phyloP scores from a whole-genome alignment of 2,888 invertebrate genomes.

The Saturnia pavonia region DNA sequence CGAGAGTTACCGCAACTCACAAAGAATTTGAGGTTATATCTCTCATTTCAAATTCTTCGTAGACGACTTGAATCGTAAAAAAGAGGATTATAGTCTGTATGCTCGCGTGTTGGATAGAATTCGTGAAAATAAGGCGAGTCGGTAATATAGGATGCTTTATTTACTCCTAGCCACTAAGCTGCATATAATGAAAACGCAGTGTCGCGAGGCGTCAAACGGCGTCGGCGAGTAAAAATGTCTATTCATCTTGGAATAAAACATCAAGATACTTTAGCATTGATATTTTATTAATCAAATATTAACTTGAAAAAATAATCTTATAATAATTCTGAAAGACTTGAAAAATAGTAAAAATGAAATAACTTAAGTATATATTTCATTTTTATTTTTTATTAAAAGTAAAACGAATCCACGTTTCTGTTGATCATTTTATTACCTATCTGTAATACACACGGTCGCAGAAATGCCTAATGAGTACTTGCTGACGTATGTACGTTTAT shows the following conservation, averaged over 20 bases:
- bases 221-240: conserved; percentile 63
- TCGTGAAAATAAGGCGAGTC: conserved; percentile 71
- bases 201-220: conserved; percentile 73
- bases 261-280: conserved; percentile 54
- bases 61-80: conserved; percentile 79
- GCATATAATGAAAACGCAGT: conserved; percentile 82
- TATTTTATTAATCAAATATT: not conserved
- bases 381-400: not conserved
- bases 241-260: conserved; percentile 31
- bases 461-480: not conserved
- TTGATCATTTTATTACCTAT: not conserved
- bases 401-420: not conserved
- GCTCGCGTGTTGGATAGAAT: conserved; percentile 70
- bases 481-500: not conserved
- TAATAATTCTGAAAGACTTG: not conserved
- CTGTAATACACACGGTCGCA: not conserved
- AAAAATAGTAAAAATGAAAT: not conserved
- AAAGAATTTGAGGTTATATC: conserved; percentile 75
- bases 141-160: conserved; percentile 79
- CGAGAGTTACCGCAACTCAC: conserved; percentile 35
- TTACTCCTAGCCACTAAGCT: conserved; percentile 78
- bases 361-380: no score
- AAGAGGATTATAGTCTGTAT: conserved; percentile 76
- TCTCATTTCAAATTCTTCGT: conserved; percentile 78
- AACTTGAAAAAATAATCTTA: not conserved